Base-by-base conservation (phyloP, 2,888 invertebrate genomes). In the Netelia inedita region DNA sequence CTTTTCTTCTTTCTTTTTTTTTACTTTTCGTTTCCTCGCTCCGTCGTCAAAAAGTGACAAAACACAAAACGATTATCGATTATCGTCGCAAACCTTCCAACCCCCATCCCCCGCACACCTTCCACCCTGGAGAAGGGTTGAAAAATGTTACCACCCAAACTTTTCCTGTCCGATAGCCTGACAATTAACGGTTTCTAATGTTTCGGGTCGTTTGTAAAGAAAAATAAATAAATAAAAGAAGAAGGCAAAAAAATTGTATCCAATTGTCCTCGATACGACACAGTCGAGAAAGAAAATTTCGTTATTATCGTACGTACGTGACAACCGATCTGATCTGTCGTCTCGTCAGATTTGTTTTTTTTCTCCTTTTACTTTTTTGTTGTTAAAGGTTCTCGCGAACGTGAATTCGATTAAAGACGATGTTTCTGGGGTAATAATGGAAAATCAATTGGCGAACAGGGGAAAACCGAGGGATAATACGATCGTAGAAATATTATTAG, bases 401-500 rank as follows among this genome's bases (percentile, higher is more conserved):
- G 50, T 3, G 8, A 55, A 55, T 55, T n/a, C 8, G n/a, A 55
- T 19, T 55, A 14, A 8, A 61, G 21, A n/a, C 61, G 61, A 19
- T 14, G 8, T 57, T 57, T 57, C 19, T 57, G 19, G 63, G 1
- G 16, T 63, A 68, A 21, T 43, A 79, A 78, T 66, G 46, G 50
- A 71, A 76, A 16, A 16, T 14, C 55, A 19, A 46, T 19, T 16
- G 55, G 2, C 28, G 28, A 28, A 28, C 5, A 3, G 28, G 28
- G 28, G 28, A 14, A 53, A 53, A 53, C 9, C 53, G 8, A 55
- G 10, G 19, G 46, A 71, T 61, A 23, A 69, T 16, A 46, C 14
- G 68, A 61, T 71, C 35, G 41, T 41, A 21, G 75, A 66, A 84
- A 68, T 78, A 76, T 73, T 72, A 53, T 72, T 63, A 80, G 53